phyloP scores from a whole-genome alignment of 1,140 invertebrate genomes.

The Pararge aegeria region DNA sequence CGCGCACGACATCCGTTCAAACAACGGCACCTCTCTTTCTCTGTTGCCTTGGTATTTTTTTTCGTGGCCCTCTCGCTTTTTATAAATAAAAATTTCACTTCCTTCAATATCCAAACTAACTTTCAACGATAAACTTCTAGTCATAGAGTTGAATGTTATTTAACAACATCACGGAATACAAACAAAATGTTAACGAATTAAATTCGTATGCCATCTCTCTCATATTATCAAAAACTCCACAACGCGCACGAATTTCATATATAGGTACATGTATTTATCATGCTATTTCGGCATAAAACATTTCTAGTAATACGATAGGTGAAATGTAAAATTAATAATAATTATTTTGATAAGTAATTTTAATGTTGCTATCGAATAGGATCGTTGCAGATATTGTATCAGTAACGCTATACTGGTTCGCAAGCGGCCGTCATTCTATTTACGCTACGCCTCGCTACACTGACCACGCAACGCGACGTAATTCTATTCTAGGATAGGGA shows the following conservation, averaged over 20 bases:
- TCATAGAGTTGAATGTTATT: too few relatives aligned
- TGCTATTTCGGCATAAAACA: too few relatives aligned
- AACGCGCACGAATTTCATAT: too few relatives aligned
- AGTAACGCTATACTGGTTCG: slow-evolving; percentile 21
- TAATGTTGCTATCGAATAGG: not conserved
- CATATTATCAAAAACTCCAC: too few relatives aligned
- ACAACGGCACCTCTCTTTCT: slow-evolving; percentile 13
- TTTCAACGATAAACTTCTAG: slow-evolving; percentile 12
- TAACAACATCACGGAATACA: too few relatives aligned
- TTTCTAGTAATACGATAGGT: too few relatives aligned
- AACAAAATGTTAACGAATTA: too few relatives aligned
- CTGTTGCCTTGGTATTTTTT: slow-evolving; percentile 29
- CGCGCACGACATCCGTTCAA: slow-evolving; percentile 2
- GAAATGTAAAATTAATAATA: too few relatives aligned
- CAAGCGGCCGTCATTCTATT: slow-evolving; percentile 45
- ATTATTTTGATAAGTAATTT: too few relatives aligned
- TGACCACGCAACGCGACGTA: slow-evolving; percentile 42
- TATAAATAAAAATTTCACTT: slow-evolving; percentile 13
- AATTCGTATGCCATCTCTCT: too few relatives aligned
- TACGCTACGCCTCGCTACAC: slow-evolving; percentile 58
- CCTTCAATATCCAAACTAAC: slow-evolving; percentile 4
- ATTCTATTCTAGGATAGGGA: slow-evolving; percentile 63
- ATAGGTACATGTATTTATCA: too few relatives aligned
- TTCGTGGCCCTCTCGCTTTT: slow-evolving; percentile 25
- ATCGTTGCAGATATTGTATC: not conserved